Evolutionary conservation across 2,888 invertebrate genomes (phyloP).

Genomic region (Eupithecia abbreviata): DNA sequence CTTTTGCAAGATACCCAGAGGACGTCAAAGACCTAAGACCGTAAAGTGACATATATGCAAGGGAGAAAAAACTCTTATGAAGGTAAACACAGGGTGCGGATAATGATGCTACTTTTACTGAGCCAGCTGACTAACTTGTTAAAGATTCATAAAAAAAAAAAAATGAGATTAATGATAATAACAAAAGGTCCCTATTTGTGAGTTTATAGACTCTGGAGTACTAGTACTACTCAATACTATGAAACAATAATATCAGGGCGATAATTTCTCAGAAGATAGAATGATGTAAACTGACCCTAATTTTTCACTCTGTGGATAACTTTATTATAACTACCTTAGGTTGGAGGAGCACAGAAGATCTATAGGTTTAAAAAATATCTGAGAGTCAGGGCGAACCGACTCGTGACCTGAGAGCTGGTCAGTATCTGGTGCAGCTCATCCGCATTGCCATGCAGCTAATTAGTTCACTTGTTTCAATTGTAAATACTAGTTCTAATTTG

Average conservation of each 20-base stretch:
- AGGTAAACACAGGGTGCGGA: neutral
- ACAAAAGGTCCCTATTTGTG: neutral
- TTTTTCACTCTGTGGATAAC: neutral
- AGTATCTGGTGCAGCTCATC: too few relatives aligned
- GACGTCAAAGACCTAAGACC: too few relatives aligned
- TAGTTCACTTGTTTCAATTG: too few relatives aligned
- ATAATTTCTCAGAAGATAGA: neutral
- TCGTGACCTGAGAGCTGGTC: too few relatives aligned
- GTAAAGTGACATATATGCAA: neutral
- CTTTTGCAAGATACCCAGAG: too few relatives aligned
- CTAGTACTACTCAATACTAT: neutral
- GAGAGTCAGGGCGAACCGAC: too few relatives aligned
- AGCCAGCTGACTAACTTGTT: neutral
- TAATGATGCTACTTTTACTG: neutral
- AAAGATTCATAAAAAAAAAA: neutral
- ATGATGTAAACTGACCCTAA: neutral
- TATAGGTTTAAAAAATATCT: too few relatives aligned
- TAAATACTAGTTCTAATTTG: too few relatives aligned
- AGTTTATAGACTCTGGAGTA: too few relatives aligned
- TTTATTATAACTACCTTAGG: too few relatives aligned
- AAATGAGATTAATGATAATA: neutral
- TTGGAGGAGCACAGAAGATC: too few relatives aligned
- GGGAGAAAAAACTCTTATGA: neutral
- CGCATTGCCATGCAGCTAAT: too few relatives aligned
- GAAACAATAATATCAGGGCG: neutral